Base-by-base conservation (phyloP, 2,797 vertebrate species). In the Gymnoscopelus braueri region DNA sequence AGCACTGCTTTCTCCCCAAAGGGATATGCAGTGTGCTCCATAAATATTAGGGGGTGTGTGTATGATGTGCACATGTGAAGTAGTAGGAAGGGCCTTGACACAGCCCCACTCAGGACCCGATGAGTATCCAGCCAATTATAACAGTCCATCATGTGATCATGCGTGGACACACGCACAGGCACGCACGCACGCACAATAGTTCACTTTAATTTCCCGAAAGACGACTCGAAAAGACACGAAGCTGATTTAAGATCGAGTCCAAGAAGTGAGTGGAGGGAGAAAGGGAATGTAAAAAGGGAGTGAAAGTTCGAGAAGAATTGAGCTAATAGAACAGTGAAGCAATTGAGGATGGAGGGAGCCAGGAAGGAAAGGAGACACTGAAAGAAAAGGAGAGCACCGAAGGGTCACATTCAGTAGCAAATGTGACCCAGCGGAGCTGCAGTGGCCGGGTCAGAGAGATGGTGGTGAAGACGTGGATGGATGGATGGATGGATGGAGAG, bases 321-420 rank as follows among this genome's bases (percentile, higher is more conserved):
- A 52, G 24, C 35, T 19, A 60, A 54, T n/a, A 32, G 51, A 14
- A 13, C 32, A 1, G n/a, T 3, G 15, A 5, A 44, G 54, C 7
- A 48, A 9, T 49, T 6, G 50, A 63, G 59, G 44, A 61, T 75
- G 56, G 67, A 77, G 64, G 61, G 59, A 58, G 23, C 72, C 51
- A 55, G 14, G 14, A 59, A 66, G 26, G 19, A 49, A 24, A 53
- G 49, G 57, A 19, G 39, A 39, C 10, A 51, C 50, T 8, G 44
- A 35, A 67, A 65, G 59, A 56, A 75, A 64, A 60, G 49, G 14
- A 66, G 47, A 29, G n/a, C 55, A 50, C 67, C 14, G 0, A 55
- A 69, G 55, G 80, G 83, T 79, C 76, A 67, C 24, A 24, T 75
- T 78, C 69, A 1, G 85, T 79, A 85, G 77, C 78, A 81, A 55